Evolutionary conservation across 1,140 invertebrate species (phyloP).

Genomic region (Sminthurides bifidus): DNA sequence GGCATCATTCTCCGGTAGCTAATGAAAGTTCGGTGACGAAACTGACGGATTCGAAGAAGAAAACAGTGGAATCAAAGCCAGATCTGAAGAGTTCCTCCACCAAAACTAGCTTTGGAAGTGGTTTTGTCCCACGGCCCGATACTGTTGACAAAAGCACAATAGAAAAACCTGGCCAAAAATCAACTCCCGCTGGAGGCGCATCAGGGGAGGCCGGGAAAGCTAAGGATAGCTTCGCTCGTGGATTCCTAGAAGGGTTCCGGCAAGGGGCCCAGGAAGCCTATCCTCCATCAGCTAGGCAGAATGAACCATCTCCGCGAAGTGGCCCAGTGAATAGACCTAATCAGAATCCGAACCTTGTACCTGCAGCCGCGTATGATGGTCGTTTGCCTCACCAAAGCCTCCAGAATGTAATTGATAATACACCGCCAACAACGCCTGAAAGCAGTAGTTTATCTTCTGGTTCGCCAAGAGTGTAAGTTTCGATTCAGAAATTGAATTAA

Average conservation of each 20-base stretch:
- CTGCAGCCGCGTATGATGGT: not conserved
- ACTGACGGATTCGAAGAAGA: not conserved
- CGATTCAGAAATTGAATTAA: too few relatives aligned
- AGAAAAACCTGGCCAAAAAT: not conserved
- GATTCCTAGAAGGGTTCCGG: too few relatives aligned
- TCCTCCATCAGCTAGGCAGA: too few relatives aligned
- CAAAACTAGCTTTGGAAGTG: not conserved
- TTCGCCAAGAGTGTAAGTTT: slow-evolving; percentile 38
- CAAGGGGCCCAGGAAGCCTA: too few relatives aligned
- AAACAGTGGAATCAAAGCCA: not conserved
- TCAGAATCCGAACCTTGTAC: too few relatives aligned
- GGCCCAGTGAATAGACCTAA: too few relatives aligned
- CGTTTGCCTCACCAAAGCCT: slow-evolving; percentile 16
- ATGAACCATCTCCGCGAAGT: too few relatives aligned
- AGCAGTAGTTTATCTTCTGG: slow-evolving; percentile 55
- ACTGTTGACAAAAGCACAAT: not conserved
- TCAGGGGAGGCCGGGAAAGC: too few relatives aligned
- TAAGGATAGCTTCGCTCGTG: too few relatives aligned
- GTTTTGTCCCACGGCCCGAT: not conserved
- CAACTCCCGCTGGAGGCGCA: too few relatives aligned
- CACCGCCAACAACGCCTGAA: slow-evolving; percentile 67
- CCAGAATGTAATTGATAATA: slow-evolving; percentile 54
- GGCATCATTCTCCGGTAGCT: slow-evolving; percentile 52
- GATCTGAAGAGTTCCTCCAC: not conserved
- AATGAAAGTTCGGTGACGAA: slow-evolving; percentile 40